Evolutionary conservation across 2,888 invertebrate genomes (phyloP).

Genomic region (Neoascia interrupta): DNA sequence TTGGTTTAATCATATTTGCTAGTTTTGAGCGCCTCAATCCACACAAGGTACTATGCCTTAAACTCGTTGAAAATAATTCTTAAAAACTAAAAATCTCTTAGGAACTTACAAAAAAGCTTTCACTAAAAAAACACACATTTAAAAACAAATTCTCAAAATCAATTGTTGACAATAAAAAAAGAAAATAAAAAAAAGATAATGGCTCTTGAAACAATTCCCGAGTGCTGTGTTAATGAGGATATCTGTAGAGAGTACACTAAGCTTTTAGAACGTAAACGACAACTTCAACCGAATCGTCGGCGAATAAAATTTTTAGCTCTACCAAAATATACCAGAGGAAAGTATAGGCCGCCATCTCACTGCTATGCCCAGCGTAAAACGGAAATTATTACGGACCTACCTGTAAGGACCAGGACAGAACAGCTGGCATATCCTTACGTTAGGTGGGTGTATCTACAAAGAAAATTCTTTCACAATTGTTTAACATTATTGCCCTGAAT

Average conservation of each 20-base stretch:
- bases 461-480: neutral
- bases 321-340: slow-evolving; percentile 18
- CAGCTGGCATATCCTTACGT: slow-evolving; percentile 75
- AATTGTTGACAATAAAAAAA: slow-evolving; percentile 5
- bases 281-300: slow-evolving; percentile 20
- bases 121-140: neutral
- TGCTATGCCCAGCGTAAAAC: neutral
- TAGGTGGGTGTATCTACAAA: slow-evolving; percentile 55
- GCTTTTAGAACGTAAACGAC: neutral
- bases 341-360: neutral
- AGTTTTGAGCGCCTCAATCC: too few species aligned
- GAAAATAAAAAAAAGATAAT: slow-evolving; percentile 11
- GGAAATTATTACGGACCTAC: slow-evolving; percentile 56
- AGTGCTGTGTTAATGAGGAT: neutral
- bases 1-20: too few species aligned
- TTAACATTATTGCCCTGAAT: neutral
- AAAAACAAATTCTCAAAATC: neutral
- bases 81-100: too few species aligned
- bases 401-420: slow-evolving; percentile 74
- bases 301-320: slow-evolving; percentile 23
- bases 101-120: neutral
- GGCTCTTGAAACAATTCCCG: neutral
- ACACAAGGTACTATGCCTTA: too few species aligned
- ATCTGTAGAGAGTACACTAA: slow-evolving; percentile 14
- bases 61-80: too few species aligned